These are phyloP conservation scores for Calyptommatus sinebrachiatus DNA, from an alignment of 2,113 vertebrate genomes.

Conservation along the genomic window DNA sequence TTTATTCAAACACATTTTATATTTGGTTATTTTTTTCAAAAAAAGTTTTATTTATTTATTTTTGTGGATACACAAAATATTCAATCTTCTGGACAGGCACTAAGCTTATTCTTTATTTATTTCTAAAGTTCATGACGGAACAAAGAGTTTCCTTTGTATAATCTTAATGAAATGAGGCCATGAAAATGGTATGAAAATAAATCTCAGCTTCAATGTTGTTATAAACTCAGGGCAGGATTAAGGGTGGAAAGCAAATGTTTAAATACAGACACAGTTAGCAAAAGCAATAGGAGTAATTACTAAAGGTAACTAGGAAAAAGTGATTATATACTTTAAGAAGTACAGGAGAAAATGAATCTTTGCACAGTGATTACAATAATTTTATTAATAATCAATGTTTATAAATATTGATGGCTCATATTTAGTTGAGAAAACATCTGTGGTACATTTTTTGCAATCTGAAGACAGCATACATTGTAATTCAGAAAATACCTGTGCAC, in stretches of 20 bases:
- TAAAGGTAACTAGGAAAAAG: not conserved
- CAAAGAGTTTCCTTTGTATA: constrained; percentile 13
- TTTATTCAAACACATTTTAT: no score
- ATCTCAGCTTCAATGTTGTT: constrained; percentile 3
- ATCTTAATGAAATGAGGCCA: constrained; percentile 18
- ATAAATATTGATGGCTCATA: not conserved
- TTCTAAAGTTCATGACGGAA: not conserved
- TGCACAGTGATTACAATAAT: not conserved
- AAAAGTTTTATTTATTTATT: no score
- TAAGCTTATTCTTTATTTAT: not conserved
- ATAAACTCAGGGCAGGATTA: constrained; percentile 11
- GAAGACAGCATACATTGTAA: no score
- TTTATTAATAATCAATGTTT: not conserved
- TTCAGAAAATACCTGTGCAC: no score
- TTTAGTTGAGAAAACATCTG: no score
- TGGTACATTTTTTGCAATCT: no score
- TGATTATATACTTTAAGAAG: constrained; percentile 6
- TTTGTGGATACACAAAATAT: no score
- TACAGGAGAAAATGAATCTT: not conserved
- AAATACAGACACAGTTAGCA: not conserved
- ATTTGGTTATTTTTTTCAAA: no score
- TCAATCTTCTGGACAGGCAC: not conserved
- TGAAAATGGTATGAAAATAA: constrained; percentile 20
- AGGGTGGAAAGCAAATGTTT: constrained; percentile 21
- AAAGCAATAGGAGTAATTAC: constrained; percentile 16